Evolutionary conservation across 2,797 vertebrate genomes (phyloP).

Genomic region (Clarias pachynema): DNA sequence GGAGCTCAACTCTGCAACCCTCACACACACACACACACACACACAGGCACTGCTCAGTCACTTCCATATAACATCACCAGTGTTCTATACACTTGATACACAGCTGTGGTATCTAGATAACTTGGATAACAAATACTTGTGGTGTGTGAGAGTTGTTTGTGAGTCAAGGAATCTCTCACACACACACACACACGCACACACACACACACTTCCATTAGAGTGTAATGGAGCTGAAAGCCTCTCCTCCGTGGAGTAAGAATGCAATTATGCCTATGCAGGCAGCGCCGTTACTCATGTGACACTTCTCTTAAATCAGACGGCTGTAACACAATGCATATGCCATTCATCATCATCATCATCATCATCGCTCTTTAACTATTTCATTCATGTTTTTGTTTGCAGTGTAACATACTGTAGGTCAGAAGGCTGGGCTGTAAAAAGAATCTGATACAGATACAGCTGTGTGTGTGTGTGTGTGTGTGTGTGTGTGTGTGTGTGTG

Average conservation of each 20-base stretch:
- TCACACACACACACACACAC: neutral
- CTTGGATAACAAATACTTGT: conserved; percentile 13
- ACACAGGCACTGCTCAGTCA: neutral
- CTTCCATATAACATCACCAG: neutral
- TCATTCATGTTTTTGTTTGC: neutral
- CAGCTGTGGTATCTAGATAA: neutral
- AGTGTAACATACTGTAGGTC: neutral
- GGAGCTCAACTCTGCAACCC: neutral
- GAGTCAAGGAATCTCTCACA: conserved; percentile 37
- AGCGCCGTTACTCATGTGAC: conserved; percentile 17
- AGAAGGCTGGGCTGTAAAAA: neutral
- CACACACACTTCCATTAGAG: conserved; percentile 66
- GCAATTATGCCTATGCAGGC: conserved; percentile 28
- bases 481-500: too few species aligned
- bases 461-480: too few species aligned
- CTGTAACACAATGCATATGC: neutral
- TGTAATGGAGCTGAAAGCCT: conserved; percentile 73
- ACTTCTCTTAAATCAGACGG: conserved; percentile 26
- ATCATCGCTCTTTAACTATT: neutral
- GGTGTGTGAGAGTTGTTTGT: conserved; percentile 4
- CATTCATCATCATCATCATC: neutral
- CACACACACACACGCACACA: conserved; percentile 44
- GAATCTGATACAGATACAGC: neutral
- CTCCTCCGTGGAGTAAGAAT: conserved; percentile 26
- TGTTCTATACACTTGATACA: conserved; percentile 5